Base-by-base conservation (phyloP, 1,140 invertebrate species). In the Listronotus bonariensis region DNA sequence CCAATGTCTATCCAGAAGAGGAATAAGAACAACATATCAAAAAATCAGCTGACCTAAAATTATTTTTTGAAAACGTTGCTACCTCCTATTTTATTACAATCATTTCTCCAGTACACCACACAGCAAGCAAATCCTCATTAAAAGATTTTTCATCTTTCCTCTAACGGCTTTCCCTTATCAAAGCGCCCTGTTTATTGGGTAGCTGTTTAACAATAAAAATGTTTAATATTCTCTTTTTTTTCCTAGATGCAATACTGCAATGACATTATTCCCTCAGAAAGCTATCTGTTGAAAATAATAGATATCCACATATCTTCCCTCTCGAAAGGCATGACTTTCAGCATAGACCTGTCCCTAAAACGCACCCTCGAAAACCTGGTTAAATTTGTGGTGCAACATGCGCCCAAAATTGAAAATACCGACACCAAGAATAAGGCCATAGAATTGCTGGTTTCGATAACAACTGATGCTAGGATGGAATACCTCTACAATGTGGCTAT, bases 231-330 rank as follows among this genome's bases (percentile, higher is more conserved):
- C 1, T 57, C 8, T 11, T 49, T 40, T 70, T 73, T 63, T 57
- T 82, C 82, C 40, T 76, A 92, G 89, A 85, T 85, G 43, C 85
- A 86, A 6, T 91, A 88, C 74, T 84, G 87, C 14, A 88, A 86
- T 68, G 91, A 95, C 74, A 87, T 92, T 6, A 89, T 94, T 68
- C 92, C 92, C 18, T 87, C 88, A 0, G 92, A 95, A 75, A 92
- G 87, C 71, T 92, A 91, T 65, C 85, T 93, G 7, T 80, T 89
- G 61, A 84, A 84, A 26, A 82, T 87, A 2, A 81, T 89, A 8
- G 82, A 83, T 69, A 77, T 80, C 18, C 84, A 85, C 60, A 79
- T 86, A 10, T 81, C 81, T 15, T 82, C 83, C 9, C 68, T 89
- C 5, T 85, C 86, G 20, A 81, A 83, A 58, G 82, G 84, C 67